These are phyloP conservation scores for Scaptomyza polygonia DNA, from an alignment of 2,888 invertebrate genomes.

Conservation along the genomic window DNA sequence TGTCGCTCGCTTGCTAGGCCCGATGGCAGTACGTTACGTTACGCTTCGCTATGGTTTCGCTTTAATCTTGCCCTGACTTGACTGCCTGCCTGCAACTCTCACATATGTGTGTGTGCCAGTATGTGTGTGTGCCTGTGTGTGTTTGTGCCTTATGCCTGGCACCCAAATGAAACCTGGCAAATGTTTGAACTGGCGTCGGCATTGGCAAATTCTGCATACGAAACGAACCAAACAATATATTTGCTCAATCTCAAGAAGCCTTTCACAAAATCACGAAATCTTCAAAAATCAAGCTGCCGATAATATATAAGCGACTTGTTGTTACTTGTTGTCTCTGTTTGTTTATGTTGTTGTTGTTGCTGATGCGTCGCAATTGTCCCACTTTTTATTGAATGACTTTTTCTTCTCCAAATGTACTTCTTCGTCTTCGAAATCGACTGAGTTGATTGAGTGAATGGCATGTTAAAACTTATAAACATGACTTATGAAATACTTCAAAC, in stretches of 20 bases:
- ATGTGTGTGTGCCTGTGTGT: constrained; percentile 13
- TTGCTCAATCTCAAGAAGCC: constrained; percentile 72
- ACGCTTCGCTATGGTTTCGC: constrained; percentile 79
- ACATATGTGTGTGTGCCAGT: constrained; percentile 33
- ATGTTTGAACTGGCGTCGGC: constrained; percentile 61
- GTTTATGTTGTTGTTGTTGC: constrained; percentile 22
- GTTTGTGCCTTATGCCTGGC: constrained; percentile 39
- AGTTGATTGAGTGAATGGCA: constrained; percentile 77
- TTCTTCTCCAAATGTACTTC: constrained; percentile 21
- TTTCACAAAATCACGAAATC: constrained; percentile 78
- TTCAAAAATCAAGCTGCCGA: constrained; percentile 73
- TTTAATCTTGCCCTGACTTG: constrained; percentile 66
- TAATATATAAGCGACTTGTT: constrained; percentile 54
- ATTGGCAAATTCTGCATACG: constrained; percentile 74
- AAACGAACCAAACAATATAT: constrained; percentile 51
- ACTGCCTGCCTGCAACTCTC: constrained; percentile 46
- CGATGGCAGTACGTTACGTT: constrained; percentile 78
- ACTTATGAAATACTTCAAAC: constrained; percentile 77
- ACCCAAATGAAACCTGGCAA: constrained; percentile 61
- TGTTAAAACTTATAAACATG: constrained; percentile 78
- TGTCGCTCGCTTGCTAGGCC: constrained; percentile 60
- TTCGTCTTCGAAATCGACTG: constrained; percentile 31
- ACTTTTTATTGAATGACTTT: constrained; percentile 79
- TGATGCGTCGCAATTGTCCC: constrained; percentile 75
- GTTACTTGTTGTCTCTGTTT: constrained; percentile 37